phyloP scores from a whole-genome alignment of 2,113 vertebrate species.

The Dipodomys stephensi region DNA sequence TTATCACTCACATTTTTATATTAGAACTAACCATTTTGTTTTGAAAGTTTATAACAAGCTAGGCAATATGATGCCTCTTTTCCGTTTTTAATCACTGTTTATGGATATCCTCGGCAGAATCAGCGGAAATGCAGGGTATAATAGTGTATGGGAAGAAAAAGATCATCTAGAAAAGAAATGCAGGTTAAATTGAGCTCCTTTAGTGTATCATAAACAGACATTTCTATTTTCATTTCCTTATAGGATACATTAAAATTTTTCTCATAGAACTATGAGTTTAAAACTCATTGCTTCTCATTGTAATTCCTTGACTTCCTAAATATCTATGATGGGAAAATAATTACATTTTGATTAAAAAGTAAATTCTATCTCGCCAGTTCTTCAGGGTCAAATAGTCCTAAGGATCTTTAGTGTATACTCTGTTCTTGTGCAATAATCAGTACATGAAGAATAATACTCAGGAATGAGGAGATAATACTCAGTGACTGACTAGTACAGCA shows the following conservation, averaged over 20 bases:
- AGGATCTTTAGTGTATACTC: background rate
- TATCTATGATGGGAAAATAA: background rate
- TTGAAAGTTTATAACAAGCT: constrained; percentile 71
- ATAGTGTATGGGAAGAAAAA: background rate
- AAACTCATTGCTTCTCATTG: background rate
- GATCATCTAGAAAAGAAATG: background rate
- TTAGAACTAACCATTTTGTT: constrained; percentile 61
- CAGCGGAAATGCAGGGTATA: constrained; percentile 62
- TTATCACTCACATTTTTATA: constrained; percentile 63
- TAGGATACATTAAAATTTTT: constrained; percentile 64
- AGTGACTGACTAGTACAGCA: background rate
- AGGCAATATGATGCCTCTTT: constrained; percentile 49
- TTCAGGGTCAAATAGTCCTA: background rate
- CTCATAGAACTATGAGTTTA: constrained; percentile 5
- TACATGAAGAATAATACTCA: background rate
- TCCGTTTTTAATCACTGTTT: constrained; percentile 55
- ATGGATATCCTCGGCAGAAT: constrained; percentile 69
- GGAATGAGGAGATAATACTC: background rate
- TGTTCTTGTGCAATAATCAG: background rate
- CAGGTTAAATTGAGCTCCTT: background rate
- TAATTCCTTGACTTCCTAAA: background rate
- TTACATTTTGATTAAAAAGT: constrained; percentile 35
- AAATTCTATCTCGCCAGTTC: background rate
- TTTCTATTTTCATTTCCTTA: constrained; percentile 54
- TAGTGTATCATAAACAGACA: background rate